phyloP scores from a whole-genome alignment of 2,113 vertebrate species.

The Bostrychus sinensis region DNA sequence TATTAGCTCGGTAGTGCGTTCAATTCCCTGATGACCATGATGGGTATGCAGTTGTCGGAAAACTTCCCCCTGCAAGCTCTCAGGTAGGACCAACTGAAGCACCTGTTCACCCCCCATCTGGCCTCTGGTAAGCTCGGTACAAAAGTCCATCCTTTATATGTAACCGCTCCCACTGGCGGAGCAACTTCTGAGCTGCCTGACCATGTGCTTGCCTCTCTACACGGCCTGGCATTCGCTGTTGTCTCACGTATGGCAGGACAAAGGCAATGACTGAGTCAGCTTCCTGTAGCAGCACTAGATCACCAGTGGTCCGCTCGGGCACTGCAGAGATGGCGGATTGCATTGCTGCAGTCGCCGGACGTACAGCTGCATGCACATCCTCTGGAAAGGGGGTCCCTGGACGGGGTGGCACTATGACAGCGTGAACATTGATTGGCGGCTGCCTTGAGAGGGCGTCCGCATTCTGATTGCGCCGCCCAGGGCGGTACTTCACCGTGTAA shows the following conservation, averaged over 20 bases:
- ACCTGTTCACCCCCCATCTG: not conserved
- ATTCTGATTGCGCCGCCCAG: not conserved
- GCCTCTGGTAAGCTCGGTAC: not conserved
- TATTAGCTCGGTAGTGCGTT: not conserved
- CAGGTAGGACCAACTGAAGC: not conserved
- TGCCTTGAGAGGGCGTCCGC: not conserved
- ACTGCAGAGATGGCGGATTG: not conserved
- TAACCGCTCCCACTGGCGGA: not conserved
- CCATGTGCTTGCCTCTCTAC: not conserved
- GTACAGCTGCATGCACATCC: not conserved
- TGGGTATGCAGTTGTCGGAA: not conserved
- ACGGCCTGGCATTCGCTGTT: not conserved
- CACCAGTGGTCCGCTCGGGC: not conserved
- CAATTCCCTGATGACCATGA: constrained; percentile 18
- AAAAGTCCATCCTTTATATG: not conserved
- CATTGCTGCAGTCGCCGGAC: not conserved
- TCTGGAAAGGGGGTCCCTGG: not conserved
- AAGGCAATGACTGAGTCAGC: not conserved
- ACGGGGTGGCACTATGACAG: not conserved
- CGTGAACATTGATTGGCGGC: too few species aligned
- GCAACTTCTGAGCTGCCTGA: not conserved
- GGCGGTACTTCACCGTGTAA: not conserved
- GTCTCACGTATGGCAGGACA: not conserved
- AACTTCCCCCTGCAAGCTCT: not conserved
- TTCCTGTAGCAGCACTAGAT: not conserved